A percentile compares a stretch with the other conserved stretches of the same genome.
Evolutionary conservation across 2,113 vertebrate genomes (phyloP).

Genomic region (Carlito syrichta): DNA sequence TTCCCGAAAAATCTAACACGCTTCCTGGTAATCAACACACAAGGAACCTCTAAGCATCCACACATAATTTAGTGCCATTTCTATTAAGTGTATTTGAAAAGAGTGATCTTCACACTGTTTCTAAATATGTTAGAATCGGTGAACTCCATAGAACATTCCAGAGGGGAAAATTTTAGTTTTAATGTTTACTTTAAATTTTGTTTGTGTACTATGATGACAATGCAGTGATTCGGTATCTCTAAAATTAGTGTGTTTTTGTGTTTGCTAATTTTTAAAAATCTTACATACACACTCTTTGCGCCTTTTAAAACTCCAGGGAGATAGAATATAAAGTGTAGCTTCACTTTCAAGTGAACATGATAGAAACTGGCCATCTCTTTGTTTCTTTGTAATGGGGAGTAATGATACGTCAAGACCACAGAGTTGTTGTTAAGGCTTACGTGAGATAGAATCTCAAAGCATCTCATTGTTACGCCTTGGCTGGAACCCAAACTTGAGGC

Average conservation of each 20-base stretch:
- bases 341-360: neutral
- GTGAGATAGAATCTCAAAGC: neutral
- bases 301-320: neutral
- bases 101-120: neutral
- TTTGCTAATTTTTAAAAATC: neutral
- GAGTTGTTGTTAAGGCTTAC: neutral
- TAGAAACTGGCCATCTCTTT: neutral
- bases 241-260: neutral
- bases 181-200: slow-evolving; percentile 38
- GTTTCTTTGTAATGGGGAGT: neutral
- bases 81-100: neutral
- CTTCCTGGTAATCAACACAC: slow-evolving; percentile 44
- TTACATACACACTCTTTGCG: neutral
- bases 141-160: neutral
- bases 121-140: slow-evolving; percentile 3
- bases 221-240: neutral
- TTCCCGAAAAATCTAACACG: slow-evolving; percentile 53
- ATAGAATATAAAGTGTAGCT: neutral
- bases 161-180: neutral
- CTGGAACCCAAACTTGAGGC: neutral
- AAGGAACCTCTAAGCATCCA: slow-evolving; percentile 1
- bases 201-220: neutral
- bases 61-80: neutral
- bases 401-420: neutral
- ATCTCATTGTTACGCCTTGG: neutral